Base-by-base conservation (phyloP, 2,113 vertebrate species). In the Protobothrops flavoviridis region DNA sequence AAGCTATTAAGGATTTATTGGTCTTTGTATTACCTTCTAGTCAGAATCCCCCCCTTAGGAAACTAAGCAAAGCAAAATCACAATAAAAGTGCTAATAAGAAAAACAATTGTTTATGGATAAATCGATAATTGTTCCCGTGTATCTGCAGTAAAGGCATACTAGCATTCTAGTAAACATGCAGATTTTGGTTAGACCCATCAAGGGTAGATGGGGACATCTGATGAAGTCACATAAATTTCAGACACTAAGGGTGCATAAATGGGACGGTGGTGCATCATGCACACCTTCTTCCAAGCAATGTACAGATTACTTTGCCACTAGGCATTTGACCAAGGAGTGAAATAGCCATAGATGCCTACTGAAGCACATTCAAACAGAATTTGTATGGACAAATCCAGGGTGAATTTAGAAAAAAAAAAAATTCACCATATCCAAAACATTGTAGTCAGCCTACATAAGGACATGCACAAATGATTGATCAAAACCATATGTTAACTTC, bases 261-360 rank as follows among this genome's bases (percentile, higher is more conserved):
- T 15, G n/a, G 1, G 7, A 1, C 0, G 0, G 7, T 17, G 86
- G 6, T 21, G 50, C 6, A 52, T 15, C 50, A 7, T 87, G 1
- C 10, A 87, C 9, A 10, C 26, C 24, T 29, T 53, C 50, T 52
- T 29, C 15, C 15, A 29, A 87, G n/a, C 23, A 50, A 87, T 53
- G 2, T 53, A 17, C 86, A 52, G 5, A 45, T 17, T 29, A 87
- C 13, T 13, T 17, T 29, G 29, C 86, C 50, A 20, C 13, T 8
- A 52, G 23, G 15, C 3, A 29, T 29, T 87, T 87, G 20, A 24
- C 85, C 21, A 45, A 48, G 43, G 48, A 24, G 45, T n/a, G 86
- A 87, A n/a, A 7, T 17, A 87, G 26, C 5, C 86, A n/a, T 24
- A 87, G 24, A n/a, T 87, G 48, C 6, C 48, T n/a, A 17, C 13